Base-by-base conservation (phyloP, 1,140 invertebrate genomes). In the Pogonus chalceus region DNA sequence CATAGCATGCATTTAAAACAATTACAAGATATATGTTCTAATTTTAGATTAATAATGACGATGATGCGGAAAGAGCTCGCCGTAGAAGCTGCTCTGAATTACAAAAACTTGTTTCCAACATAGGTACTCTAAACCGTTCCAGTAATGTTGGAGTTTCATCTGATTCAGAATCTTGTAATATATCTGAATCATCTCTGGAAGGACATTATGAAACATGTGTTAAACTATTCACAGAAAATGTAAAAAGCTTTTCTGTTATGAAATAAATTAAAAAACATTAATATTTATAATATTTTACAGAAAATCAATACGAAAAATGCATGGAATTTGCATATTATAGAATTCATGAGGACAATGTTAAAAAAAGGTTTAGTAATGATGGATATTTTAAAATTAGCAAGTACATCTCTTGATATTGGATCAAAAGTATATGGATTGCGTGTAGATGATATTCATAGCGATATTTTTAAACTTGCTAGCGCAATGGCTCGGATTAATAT, bases 281-380 rank as follows among this genome's bases (percentile, higher is more conserved):
- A 23, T 59, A 14, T 20, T 51, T 59, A 51, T 58, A 51, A 58
- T 62, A 55, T 59, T 46, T 71, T 74, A 59, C 64, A 82, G 79
- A 88, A 90, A 84, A 90, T 92, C 56, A 91, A 79, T 62, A 73
- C 78, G 18, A 88, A 89, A 66, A 92, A 91, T 80, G 88, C 87
- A 1, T 92, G 90, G 75, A 83, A 80, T 58, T 71, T 92, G 1
- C 81, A 88, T 63, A 76, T 91, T 26, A 91, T 91, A 62, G 88
- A 91, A 64, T 86, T 84, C 60, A 85, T 92, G 79, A 75, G 80
- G 2, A 79, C 83, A 20, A 79, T 87, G 73, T 60, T 88, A 7
- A 43, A 43, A 12, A 16, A 43, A 4, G 9, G 18, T 12, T 9
- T 43, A 4, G 53, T 62, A 9, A 52, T 57, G 2, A 53, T 47